Percentiles rank a stretch among this genome's conserved stretches.
Evolutionary conservation across 2,888 invertebrate species (phyloP).

Genomic region (Mactromeris polynyma): DNA sequence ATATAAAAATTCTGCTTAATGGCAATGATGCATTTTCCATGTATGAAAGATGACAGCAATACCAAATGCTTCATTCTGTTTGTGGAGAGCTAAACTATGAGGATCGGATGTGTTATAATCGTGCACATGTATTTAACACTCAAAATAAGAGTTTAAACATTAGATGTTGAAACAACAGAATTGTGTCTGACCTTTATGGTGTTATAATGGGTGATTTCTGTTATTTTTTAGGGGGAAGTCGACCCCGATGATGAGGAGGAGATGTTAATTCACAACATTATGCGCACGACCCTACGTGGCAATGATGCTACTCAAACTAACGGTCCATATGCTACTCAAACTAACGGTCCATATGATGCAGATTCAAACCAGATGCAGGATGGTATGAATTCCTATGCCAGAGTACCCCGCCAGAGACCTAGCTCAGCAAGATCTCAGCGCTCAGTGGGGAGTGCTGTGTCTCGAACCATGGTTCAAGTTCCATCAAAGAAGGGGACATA

Average conservation of each 20-base stretch:
- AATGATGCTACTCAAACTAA: constrained; percentile 38
- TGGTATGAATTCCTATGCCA: constrained; percentile 38
- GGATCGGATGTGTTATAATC: no score
- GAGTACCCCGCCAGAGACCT: constrained; percentile 57
- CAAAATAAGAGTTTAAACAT: no score
- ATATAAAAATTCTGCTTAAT: no score
- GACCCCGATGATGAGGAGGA: constrained; percentile 83
- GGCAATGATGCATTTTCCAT: no score
- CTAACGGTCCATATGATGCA: constrained; percentile 2
- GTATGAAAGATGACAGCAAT: no score
- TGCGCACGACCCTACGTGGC: constrained; percentile 78
- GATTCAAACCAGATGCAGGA: constrained; percentile 30
- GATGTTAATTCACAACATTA: constrained; percentile 77
- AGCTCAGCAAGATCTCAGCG: constrained; percentile 73
- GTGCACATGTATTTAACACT: no score
- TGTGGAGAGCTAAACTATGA: no score
- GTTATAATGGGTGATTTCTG: not conserved
- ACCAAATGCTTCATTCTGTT: no score
- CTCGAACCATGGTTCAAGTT: constrained; percentile 64
- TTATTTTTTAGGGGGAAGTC: constrained; percentile 63
- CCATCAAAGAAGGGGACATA: constrained; percentile 73
- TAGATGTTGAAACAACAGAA: no score
- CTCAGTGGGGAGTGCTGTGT: constrained; percentile 70
- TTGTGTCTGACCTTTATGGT: no score
- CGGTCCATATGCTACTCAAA: constrained; percentile 17